Evolutionary conservation across 1,140 invertebrate species (phyloP).

Genomic region (Physella acuta): DNA sequence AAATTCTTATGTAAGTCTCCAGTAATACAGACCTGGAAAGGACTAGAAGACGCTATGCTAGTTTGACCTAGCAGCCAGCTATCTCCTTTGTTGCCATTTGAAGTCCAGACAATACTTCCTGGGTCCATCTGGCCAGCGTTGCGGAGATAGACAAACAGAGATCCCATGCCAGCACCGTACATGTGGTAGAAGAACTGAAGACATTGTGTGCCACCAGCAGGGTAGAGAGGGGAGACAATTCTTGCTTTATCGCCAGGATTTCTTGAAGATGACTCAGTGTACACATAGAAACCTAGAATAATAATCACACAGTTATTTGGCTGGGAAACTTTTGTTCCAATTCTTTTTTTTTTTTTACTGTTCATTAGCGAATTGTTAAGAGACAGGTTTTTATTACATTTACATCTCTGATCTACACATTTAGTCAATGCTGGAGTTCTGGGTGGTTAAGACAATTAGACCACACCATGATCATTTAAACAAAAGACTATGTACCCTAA

Average conservation of each 20-base stretch:
- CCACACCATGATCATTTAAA: too few relatives aligned
- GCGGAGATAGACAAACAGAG: conserved; percentile 39
- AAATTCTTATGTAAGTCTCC: too few relatives aligned
- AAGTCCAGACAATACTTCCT: conserved; percentile 9
- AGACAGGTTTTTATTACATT: too few relatives aligned
- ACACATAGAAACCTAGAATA: conserved; percentile 49
- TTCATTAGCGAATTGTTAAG: too few relatives aligned
- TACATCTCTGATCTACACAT: too few relatives aligned
- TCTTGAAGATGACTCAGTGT: conserved; percentile 37
- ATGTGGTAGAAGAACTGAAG: conserved; percentile 68
- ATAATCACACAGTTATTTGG: too few relatives aligned
- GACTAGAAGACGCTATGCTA: conserved; percentile 21
- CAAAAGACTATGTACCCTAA: too few relatives aligned
- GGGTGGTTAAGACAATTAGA: too few relatives aligned
- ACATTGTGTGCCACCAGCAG: conserved; percentile 47
- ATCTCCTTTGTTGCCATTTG: conserved; percentile 42
- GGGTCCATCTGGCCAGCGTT: conserved; percentile 21
- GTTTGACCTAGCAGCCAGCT: conserved; percentile 44
- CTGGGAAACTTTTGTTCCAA: too few relatives aligned
- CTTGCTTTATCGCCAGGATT: conserved; percentile 41
- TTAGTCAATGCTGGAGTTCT: too few relatives aligned
- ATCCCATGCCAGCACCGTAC: conserved; percentile 65
- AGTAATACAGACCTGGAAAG: conserved; percentile 27
- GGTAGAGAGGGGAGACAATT: conserved; percentile 42
- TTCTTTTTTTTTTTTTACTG: too few relatives aligned